Evolutionary conservation across 2,888 invertebrate species (phyloP), one percentile per base, ranked within the genome.

Genomic region (Harmothoe impar): DNA sequence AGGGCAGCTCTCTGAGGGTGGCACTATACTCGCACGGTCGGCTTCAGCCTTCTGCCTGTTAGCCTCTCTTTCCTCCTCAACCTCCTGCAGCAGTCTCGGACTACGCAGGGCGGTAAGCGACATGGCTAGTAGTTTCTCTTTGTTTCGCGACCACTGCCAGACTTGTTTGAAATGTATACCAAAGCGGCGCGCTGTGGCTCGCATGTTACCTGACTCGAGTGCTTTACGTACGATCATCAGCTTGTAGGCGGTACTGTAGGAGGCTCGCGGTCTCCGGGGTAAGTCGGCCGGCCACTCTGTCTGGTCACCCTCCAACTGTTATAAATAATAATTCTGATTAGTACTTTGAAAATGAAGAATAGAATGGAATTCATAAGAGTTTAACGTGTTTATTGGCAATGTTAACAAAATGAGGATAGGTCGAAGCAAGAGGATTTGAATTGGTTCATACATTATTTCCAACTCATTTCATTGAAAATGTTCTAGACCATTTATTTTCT

Each of bases 141-240:
- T 86, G 86, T 86, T 86, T 25, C 86, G 86, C 17, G 86, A 52
- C 86, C 86, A 86, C 56, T 86, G 86, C 86, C 86, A 86, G 1
- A 86, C 86, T 29, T 86, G 86, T 31, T 86, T 86, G 56, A 86
- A 86, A 29, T 86, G 86, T 25, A 86, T 86, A 25, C 86, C 86
- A 29, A 86, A 86, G 10, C 31, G 25, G 29, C 86, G 86, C 5
- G 86, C 86, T 12, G 86, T 86, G 31, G 86, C 86, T 15, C 86
- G 86, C 86, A 86, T 86, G 54, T 86, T 86, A 25, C 86, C 86
- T 5, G 86, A 86, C 56, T 86, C 86, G 31, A 86, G 17, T 12
- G 86, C 86, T 29, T 56, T 52, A 0, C 86, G 86, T 0, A 86
- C 86, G 1, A 86, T 54, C 86, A 86, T 86, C 54, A 86, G 54